These are phyloP conservation scores for Drusus annulatus DNA, from an alignment of 1,140 invertebrate species.

Conservation along the genomic window DNA sequence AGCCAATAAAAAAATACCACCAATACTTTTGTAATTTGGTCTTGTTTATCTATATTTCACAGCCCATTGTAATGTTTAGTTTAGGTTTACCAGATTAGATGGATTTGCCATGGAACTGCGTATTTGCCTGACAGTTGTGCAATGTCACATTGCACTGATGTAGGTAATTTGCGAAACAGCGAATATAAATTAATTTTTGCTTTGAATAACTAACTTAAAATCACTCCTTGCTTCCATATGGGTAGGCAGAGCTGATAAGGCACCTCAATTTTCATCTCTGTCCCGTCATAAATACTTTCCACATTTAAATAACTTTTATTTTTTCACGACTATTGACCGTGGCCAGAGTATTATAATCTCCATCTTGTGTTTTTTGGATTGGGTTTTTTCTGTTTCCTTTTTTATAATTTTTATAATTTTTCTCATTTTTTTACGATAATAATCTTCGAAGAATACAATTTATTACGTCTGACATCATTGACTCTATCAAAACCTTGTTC, in stretches of 20 bases:
- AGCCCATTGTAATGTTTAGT: neutral
- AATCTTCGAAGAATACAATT: no score
- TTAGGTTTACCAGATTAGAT: neutral
- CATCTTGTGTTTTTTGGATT: no score
- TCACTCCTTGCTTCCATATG: neutral
- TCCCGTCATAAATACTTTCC: no score
- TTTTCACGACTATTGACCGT: no score
- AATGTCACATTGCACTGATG: neutral
- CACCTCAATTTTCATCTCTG: no score
- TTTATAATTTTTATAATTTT: no score
- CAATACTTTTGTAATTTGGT: neutral
- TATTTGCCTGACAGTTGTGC: neutral
- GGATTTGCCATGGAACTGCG: neutral
- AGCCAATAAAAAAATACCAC: neutral
- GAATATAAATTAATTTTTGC: neutral
- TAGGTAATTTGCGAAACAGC: neutral
- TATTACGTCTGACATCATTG: no score
- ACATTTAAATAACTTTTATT: no score
- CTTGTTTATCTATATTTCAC: neutral
- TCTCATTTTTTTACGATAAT: no score
- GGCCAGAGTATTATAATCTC: no score
- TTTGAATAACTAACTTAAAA: neutral
- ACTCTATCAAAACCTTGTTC: no score
- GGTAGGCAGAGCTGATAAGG: neutral
- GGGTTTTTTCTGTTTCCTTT: no score